phyloP scores from a whole-genome alignment of 2,113 vertebrate species.

The Uropsilus gracilis region DNA sequence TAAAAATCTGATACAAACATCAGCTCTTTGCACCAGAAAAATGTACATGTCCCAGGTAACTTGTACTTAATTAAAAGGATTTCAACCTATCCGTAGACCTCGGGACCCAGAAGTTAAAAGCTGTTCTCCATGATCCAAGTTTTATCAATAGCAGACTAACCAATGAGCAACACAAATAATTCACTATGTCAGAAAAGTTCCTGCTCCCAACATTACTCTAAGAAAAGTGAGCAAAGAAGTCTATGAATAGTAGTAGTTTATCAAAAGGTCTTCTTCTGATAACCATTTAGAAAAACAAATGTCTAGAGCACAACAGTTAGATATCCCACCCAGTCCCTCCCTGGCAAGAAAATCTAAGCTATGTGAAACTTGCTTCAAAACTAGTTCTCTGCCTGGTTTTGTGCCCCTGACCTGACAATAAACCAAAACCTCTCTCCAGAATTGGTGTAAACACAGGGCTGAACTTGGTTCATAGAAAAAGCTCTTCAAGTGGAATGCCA shows the following conservation, averaged over 20 bases:
- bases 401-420: background rate
- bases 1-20: background rate
- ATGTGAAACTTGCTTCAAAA: background rate
- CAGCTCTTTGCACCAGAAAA: background rate
- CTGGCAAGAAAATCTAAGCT: background rate
- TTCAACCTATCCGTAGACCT: background rate
- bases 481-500: background rate
- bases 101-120: background rate
- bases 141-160: background rate
- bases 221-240: constrained; percentile 16
- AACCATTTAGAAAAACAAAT: background rate
- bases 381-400: background rate
- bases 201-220: background rate
- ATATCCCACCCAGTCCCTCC: background rate
- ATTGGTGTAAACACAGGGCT: background rate
- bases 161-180: background rate
- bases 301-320: background rate
- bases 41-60: background rate
- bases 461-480: background rate
- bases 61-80: background rate
- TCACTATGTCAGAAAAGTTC: background rate
- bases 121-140: background rate
- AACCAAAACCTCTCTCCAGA: background rate
- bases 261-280: background rate
- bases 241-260: background rate